These are phyloP conservation scores for Aquila chrysaetos DNA, from an alignment of 2,797 vertebrate species.

Conservation along the genomic window DNA sequence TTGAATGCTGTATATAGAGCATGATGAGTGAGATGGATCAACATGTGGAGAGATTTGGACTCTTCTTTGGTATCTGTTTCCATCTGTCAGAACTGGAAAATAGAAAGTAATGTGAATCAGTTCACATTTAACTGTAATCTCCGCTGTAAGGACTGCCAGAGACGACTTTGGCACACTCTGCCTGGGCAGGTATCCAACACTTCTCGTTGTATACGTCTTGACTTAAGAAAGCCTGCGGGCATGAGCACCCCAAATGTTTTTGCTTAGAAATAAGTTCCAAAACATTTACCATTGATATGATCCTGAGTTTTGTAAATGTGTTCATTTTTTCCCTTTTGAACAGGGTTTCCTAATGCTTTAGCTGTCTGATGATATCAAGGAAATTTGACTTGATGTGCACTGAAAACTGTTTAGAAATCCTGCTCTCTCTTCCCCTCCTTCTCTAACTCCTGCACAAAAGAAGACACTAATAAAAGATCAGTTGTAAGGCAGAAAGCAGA, in stretches of 20 bases:
- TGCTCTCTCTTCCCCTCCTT: not conserved
- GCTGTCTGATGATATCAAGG: not conserved
- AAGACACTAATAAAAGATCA: not conserved
- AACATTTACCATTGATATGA: not conserved
- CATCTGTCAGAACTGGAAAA: conserved; percentile 36
- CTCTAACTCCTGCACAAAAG: not conserved
- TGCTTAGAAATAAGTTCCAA: not conserved
- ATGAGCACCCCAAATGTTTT: not conserved
- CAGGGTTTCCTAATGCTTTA: not conserved
- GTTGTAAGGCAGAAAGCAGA: not conserved
- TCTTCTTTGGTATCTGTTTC: conserved; percentile 35
- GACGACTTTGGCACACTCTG: not conserved
- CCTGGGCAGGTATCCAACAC: not conserved
- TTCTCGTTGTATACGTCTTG: not conserved
- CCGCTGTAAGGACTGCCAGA: conserved; percentile 19
- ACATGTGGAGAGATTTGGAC: not conserved
- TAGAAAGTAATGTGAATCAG: conserved; percentile 37
- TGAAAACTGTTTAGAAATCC: not conserved
- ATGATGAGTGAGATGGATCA: conserved; percentile 36
- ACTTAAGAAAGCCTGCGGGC: not conserved
- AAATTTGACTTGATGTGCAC: not conserved
- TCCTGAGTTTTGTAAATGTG: not conserved
- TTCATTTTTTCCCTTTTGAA: not conserved
- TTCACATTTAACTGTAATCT: conserved; percentile 44
- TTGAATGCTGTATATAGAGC: not conserved